These are phyloP conservation scores for Tetrax tetrax DNA, from an alignment of 2,113 vertebrate species.

Conservation along the genomic window DNA sequence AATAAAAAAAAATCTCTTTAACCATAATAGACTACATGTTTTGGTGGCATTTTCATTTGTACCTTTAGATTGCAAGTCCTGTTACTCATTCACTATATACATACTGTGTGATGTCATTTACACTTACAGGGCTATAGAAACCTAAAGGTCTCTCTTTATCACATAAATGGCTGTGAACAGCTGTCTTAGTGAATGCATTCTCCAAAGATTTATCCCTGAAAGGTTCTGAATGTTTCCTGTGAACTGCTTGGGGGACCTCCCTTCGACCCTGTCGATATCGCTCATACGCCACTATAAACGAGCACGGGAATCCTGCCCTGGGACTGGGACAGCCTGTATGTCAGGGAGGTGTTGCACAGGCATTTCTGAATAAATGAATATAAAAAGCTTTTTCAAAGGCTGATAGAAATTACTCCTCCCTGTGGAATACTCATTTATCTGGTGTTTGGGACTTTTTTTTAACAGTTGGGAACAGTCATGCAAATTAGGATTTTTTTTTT, in stretches of 20 bases:
- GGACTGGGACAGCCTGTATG: neutral
- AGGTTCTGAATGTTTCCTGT: neutral
- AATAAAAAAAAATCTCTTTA: neutral
- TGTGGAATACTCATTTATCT: neutral
- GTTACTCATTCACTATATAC: neutral
- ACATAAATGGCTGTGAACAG: neutral
- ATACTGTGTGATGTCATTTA: neutral
- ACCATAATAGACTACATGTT: neutral
- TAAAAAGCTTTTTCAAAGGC: neutral
- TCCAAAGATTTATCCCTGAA: neutral
- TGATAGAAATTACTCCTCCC: neutral
- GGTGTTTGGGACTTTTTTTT: neutral
- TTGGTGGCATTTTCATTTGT: slow-evolving; percentile 27
- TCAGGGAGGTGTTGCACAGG: neutral
- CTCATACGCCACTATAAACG: neutral
- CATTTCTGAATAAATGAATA: neutral
- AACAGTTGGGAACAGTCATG: neutral
- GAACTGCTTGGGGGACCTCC: neutral
- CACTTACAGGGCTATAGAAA: neutral
- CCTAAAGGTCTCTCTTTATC: slow-evolving; percentile 1
- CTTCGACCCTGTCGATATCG: neutral
- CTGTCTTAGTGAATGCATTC: neutral
- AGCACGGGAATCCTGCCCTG: neutral
- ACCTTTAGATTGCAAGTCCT: neutral
- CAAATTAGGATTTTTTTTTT: slow-evolving; percentile 10